phyloP scores from a whole-genome alignment of 1,140 invertebrate genomes.

The Phenacoccus solenopsis region DNA sequence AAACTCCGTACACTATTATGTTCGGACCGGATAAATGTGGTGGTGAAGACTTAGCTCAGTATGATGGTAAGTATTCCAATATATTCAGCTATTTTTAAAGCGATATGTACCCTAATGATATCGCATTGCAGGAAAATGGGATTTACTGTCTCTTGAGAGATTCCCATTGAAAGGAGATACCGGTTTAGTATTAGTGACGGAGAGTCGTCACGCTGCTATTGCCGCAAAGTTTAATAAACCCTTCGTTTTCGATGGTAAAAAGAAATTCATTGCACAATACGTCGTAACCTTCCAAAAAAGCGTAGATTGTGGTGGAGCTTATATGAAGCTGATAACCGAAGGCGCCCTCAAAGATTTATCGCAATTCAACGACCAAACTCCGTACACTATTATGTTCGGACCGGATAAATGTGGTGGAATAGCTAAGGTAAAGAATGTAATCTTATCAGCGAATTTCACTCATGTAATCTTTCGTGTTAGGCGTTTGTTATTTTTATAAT shows the following conservation, averaged over 20 bases:
- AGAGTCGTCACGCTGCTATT: constrained; percentile 94
- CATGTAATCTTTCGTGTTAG: not conserved
- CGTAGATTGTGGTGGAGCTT: constrained; percentile 97
- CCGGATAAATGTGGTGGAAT: constrained; percentile 98
- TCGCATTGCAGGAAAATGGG: constrained; percentile 46
- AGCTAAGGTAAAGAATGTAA: constrained; percentile 50
- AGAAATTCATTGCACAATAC: constrained; percentile 85
- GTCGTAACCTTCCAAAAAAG: constrained; percentile 82
- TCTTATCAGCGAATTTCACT: constrained; percentile 8
- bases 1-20: constrained; percentile 96
- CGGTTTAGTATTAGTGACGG: constrained; percentile 83
- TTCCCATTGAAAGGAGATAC: constrained; percentile 68
- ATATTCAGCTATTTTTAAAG: not conserved
- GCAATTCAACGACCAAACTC: constrained; percentile 87
- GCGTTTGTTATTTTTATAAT: no score
- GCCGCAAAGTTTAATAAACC: constrained; percentile 62
- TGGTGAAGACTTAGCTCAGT: constrained; percentile 45
- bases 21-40: constrained; percentile 99
- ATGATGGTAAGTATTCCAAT: not conserved
- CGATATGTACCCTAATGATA: not conserved
- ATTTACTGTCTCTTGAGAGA: constrained; percentile 61
- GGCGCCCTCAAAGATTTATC: constrained; percentile 58
- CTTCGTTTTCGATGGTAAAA: constrained; percentile 71
- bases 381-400: constrained; percentile 98
- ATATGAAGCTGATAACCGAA: constrained; percentile 79